Percentiles rank a stretch among this genome's conserved stretches.
These are phyloP conservation scores for Trachurus trachurus DNA, from an alignment of 2,797 vertebrate genomes.

Conservation along the genomic window DNA sequence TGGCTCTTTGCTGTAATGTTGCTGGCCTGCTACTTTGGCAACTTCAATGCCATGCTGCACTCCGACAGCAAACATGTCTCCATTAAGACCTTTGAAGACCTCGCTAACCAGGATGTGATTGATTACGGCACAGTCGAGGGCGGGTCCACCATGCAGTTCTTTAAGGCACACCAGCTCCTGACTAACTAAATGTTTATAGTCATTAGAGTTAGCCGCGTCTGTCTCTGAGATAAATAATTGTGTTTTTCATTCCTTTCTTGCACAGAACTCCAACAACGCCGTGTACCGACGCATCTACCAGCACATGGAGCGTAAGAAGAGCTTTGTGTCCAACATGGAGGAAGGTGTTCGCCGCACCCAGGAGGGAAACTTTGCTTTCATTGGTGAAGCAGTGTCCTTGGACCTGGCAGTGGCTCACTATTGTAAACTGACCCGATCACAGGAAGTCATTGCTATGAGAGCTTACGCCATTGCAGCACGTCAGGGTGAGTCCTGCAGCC, in stretches of 20 bases:
- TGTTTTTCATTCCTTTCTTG: neutral
- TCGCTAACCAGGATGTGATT: slow-evolving; percentile 89
- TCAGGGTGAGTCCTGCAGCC: slow-evolving; percentile 77
- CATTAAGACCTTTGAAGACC: slow-evolving; percentile 89
- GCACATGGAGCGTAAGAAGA: slow-evolving; percentile 90
- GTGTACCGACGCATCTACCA: slow-evolving; percentile 87
- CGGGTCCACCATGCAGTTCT: slow-evolving; percentile 88
- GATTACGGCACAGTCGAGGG: slow-evolving; percentile 89
- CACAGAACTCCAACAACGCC: slow-evolving; percentile 87
- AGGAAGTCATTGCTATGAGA: slow-evolving; percentile 86
- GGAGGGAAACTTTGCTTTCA: slow-evolving; percentile 91
- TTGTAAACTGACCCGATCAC: slow-evolving; percentile 86
- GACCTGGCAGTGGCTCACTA: slow-evolving; percentile 87
- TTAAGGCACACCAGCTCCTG: slow-evolving; percentile 84
- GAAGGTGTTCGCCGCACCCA: slow-evolving; percentile 85
- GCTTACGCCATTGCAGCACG: slow-evolving; percentile 88
- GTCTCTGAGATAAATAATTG: neutral
- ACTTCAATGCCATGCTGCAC: slow-evolving; percentile 83
- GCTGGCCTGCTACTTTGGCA: slow-evolving; percentile 89
- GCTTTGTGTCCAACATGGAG: slow-evolving; percentile 80
- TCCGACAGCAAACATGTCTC: slow-evolving; percentile 77
- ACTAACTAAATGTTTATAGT: neutral
- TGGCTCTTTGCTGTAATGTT: slow-evolving; percentile 91
- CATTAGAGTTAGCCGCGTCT: neutral
- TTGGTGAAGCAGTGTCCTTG: slow-evolving; percentile 90